These are phyloP conservation scores for Rutilus rutilus DNA, from an alignment of 2,113 vertebrate species.

Conservation along the genomic window DNA sequence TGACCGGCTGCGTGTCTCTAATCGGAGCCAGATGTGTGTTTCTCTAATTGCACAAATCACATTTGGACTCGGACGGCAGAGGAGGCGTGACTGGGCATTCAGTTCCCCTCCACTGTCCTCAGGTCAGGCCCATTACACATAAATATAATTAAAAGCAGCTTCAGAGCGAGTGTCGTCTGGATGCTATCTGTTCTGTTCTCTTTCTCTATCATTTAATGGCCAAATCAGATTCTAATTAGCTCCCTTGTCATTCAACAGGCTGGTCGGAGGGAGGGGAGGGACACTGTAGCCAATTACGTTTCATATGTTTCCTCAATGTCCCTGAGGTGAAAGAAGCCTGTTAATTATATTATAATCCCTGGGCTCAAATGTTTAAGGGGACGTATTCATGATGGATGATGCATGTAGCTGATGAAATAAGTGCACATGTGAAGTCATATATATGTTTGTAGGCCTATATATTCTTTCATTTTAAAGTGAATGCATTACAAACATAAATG, in stretches of 20 bases:
- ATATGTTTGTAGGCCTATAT: too few relatives aligned
- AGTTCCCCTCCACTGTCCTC: slow-evolving; percentile 70
- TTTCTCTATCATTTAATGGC: slow-evolving; percentile 76
- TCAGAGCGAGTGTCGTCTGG: slow-evolving; percentile 72
- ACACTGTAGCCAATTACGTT: slow-evolving; percentile 73
- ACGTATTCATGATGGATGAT: background rate
- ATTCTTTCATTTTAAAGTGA: too few relatives aligned
- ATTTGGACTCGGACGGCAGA: slow-evolving; percentile 71
- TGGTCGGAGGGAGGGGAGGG: slow-evolving; percentile 63
- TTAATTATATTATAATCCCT: slow-evolving; percentile 59
- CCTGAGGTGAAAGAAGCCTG: slow-evolving; percentile 47
- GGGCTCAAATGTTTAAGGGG: slow-evolving; percentile 11
- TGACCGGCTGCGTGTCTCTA: slow-evolving; percentile 33
- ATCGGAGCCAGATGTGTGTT: slow-evolving; percentile 57
- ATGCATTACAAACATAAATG: too few relatives aligned
- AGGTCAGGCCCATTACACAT: slow-evolving; percentile 70
- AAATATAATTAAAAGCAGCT: slow-evolving; percentile 67
- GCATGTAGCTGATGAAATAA: background rate
- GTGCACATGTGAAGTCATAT: too few relatives aligned
- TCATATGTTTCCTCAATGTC: slow-evolving; percentile 55
- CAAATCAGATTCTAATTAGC: slow-evolving; percentile 87
- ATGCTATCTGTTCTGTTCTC: slow-evolving; percentile 68
- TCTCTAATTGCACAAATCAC: slow-evolving; percentile 66
- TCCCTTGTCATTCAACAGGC: slow-evolving; percentile 72
- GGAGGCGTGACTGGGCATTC: slow-evolving; percentile 57